A percentile compares a stretch with the other conserved stretches of the same genome.
These are phyloP conservation scores for Lycia hirtaria DNA, from an alignment of 2,888 invertebrate species.

Conservation along the genomic window DNA sequence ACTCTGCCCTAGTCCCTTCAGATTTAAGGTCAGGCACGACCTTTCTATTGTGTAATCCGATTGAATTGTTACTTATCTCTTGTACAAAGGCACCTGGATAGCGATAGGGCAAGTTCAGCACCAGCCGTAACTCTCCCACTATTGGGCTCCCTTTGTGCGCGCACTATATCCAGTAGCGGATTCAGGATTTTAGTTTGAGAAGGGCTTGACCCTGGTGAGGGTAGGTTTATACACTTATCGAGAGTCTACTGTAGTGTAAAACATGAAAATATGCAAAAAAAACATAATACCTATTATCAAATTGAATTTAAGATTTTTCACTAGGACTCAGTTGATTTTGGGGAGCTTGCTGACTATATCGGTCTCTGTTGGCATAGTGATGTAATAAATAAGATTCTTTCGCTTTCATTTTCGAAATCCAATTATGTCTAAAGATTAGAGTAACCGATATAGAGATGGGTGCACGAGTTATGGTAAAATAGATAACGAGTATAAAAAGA, in stretches of 20 bases:
- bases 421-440: constrained; percentile 9
- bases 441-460: neutral
- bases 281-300: no score
- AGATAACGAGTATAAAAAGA: no score
- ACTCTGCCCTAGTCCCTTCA: constrained; percentile 31
- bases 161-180: no score
- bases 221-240: no score
- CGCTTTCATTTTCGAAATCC: constrained; percentile 12
- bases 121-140: constrained; percentile 29
- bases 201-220: no score
- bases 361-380: constrained; percentile 24
- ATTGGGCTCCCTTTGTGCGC: constrained; percentile 38
- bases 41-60: constrained; percentile 48
- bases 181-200: no score
- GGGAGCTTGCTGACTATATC: no score
- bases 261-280: no score
- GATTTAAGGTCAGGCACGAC: constrained; percentile 35
- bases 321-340: no score
- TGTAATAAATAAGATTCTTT: constrained; percentile 27
- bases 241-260: no score
- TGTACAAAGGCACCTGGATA: constrained; percentile 44
- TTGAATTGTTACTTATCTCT: constrained; percentile 49
- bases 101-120: constrained; percentile 38
- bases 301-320: no score
- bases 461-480: neutral